A percentile compares a stretch with the other conserved stretches of the same genome.
phyloP scores from a whole-genome alignment of 2,113 vertebrate genomes.

The Actenoides hombroni region DNA sequence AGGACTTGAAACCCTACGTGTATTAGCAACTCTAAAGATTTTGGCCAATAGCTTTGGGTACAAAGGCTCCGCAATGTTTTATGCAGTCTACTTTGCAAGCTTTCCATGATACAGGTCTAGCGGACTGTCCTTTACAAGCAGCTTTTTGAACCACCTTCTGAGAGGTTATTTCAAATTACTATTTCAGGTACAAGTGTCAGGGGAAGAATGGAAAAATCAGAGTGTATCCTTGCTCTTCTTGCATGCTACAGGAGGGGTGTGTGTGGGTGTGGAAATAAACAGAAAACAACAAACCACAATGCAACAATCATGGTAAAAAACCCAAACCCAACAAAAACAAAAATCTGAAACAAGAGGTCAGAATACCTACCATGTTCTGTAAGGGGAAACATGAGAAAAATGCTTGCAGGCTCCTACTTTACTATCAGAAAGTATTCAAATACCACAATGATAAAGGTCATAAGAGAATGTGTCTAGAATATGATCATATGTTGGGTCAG shows the following conservation, averaged over 20 bases:
- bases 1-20: background rate
- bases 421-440: background rate
- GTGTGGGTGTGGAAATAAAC: too few species aligned
- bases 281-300: background rate
- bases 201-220: background rate
- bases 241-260: background rate
- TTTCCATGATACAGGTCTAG: background rate
- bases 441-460: background rate
- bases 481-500: background rate
- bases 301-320: background rate
- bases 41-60: background rate
- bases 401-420: background rate
- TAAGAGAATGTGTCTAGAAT: background rate
- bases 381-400: background rate
- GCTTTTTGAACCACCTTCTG: background rate
- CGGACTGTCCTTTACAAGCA: background rate
- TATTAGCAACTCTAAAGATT: background rate
- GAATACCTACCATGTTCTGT: background rate
- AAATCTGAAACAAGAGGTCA: background rate
- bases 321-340: background rate
- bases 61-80: background rate
- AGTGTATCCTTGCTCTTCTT: background rate
- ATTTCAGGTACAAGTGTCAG: background rate
- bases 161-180: background rate
- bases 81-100: background rate